phyloP scores from a whole-genome alignment of 2,113 vertebrate genomes.

The Cinclus mexicanus region DNA sequence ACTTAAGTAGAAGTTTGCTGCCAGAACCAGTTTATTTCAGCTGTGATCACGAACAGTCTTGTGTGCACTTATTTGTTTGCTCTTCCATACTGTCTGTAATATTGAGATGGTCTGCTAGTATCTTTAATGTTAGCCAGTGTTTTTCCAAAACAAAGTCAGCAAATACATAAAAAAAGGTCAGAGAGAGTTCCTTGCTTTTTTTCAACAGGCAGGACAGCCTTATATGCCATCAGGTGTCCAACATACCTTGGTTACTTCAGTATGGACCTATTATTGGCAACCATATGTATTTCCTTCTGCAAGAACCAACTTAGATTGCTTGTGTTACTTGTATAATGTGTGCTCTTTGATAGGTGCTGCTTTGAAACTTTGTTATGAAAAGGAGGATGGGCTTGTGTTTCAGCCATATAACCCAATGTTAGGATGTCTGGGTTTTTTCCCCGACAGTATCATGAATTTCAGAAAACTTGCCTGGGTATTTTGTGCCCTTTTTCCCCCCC shows the following conservation, averaged over 20 bases:
- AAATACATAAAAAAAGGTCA: background rate
- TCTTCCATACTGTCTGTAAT: background rate
- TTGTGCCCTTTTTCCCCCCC: fast-evolving
- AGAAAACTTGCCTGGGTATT: background rate
- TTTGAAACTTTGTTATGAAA: background rate
- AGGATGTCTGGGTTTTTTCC: background rate
- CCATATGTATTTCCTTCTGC: background rate
- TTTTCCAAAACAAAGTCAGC: background rate
- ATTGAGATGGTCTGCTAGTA: background rate
- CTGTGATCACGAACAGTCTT: background rate
- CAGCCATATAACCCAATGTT: background rate
- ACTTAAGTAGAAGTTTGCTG: slow-evolving; percentile 23
- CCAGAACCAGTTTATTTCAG: slow-evolving; percentile 32
- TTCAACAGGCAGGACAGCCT: background rate
- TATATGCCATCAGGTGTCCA: background rate
- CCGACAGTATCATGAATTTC: background rate
- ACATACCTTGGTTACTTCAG: background rate
- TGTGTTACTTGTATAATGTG: background rate
- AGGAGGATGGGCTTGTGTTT: background rate
- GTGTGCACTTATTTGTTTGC: slow-evolving; percentile 9
- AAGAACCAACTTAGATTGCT: background rate
- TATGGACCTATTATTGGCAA: background rate
- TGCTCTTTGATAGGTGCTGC: background rate
- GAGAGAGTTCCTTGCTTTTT: background rate
- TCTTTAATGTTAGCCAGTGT: background rate